Evolutionary conservation across 2,888 invertebrate genomes (phyloP).

Genomic region (Synergus laeviventris): DNA sequence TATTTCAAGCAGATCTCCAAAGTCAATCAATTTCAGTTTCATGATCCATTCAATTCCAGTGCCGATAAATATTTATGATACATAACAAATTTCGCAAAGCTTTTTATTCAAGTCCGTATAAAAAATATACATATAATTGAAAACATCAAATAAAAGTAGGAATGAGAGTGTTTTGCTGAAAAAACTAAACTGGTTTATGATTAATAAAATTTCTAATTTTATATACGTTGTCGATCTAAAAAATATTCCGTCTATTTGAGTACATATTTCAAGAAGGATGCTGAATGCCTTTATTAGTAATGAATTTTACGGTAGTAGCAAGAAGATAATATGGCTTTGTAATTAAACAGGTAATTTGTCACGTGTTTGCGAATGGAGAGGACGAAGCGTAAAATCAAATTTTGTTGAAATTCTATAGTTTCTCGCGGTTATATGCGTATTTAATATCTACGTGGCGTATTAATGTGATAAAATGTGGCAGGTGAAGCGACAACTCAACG

Average conservation of each 20-base stretch:
- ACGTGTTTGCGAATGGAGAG: slow-evolving; percentile 2
- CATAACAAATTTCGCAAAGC: neutral
- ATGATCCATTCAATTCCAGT: neutral
- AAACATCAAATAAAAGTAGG: neutral
- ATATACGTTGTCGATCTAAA: too few relatives aligned
- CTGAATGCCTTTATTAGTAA: neutral
- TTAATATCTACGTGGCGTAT: slow-evolving; percentile 14
- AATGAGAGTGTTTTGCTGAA: neutral
- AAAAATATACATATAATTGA: neutral
- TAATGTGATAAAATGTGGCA: slow-evolving; percentile 30
- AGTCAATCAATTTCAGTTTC: neutral
- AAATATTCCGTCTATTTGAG: too few relatives aligned
- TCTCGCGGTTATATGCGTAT: slow-evolving; percentile 23
- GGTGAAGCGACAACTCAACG: slow-evolving; percentile 27
- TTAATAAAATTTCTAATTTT: neutral
- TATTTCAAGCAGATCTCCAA: neutral
- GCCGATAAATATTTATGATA: neutral
- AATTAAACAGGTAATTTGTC: slow-evolving; percentile 3
- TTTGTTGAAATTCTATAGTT: slow-evolving; percentile 25
- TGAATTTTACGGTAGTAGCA: neutral
- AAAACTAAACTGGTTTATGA: neutral
- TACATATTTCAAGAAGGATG: neutral
- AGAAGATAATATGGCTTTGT: neutral
- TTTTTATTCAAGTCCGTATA: neutral
- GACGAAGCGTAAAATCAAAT: slow-evolving; percentile 8